Percentiles rank a stretch among this genome's conserved stretches.
Conservation (phyloP, 1,140 invertebrate species). For the Leucophenga varia region DNA sequence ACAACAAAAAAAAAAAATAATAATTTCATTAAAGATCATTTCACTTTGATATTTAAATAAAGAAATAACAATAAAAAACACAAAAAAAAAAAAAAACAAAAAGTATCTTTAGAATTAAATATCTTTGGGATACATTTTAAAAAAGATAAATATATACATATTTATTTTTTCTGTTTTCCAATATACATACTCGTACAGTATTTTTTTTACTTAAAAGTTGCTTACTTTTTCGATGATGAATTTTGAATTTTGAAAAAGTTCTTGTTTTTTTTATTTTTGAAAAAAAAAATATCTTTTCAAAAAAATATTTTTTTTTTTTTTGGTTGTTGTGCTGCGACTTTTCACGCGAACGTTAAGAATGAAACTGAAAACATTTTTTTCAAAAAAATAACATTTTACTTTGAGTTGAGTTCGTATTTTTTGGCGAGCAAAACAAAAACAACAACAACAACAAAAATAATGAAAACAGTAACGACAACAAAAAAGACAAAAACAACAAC, state of each 20-base stretch:
- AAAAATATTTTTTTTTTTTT: conserved; percentile 12
- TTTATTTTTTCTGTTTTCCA: background rate
- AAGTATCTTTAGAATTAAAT: too few relatives aligned
- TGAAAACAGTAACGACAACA: background rate
- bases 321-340: conserved; percentile 28
- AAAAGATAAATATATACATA: background rate
- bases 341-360: conserved; percentile 44
- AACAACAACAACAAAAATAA: background rate
- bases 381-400: too few relatives aligned
- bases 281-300: too few relatives aligned
- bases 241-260: background rate
- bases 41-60: too few relatives aligned
- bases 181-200: too few relatives aligned
- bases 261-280: background rate
- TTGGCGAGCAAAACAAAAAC: conserved; percentile 8
- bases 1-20: too few relatives aligned
- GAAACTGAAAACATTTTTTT: conserved; percentile 37
- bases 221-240: background rate
- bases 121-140: background rate
- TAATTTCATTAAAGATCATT: too few relatives aligned
- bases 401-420: background rate
- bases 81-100: too few relatives aligned
- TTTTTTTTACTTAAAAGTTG: background rate
- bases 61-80: too few relatives aligned
- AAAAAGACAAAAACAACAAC: conserved; percentile 3